Conservation (phyloP, 1,140 invertebrate species). For the Drosophila sp. region DNA sequence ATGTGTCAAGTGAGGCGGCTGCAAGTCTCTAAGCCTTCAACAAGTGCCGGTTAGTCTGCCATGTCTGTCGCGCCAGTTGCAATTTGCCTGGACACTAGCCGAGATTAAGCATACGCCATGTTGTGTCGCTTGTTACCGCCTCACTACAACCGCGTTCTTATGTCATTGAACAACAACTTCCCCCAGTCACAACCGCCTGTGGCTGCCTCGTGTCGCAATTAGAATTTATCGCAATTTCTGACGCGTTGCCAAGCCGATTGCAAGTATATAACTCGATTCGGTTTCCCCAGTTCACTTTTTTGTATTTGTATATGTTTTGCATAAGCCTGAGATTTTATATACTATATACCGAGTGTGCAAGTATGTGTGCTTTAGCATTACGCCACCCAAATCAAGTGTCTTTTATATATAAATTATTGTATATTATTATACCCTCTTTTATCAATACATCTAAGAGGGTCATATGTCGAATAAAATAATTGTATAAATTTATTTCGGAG, state of each 20-base stretch:
- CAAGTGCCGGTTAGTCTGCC: conserved; percentile 51
- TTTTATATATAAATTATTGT: conserved; percentile 8
- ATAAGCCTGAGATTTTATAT: conserved; percentile 30
- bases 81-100: conserved; percentile 51
- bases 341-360: not conserved
- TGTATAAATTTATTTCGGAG: no score
- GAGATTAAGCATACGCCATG: conserved; percentile 64
- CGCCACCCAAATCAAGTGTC: conserved; percentile 7
- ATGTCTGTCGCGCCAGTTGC: conserved; percentile 7
- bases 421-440: not conserved
- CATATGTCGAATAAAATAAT: not conserved
- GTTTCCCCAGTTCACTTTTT: conserved; percentile 9
- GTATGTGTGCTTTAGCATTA: conserved; percentile 14
- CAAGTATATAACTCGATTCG: conserved; percentile 17
- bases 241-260: conserved; percentile 52
- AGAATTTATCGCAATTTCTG: conserved; percentile 71
- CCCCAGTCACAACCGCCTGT: conserved; percentile 20
- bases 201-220: conserved; percentile 66
- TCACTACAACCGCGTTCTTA: conserved; percentile 8
- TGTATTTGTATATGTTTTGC: conserved; percentile 17
- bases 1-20: conserved; percentile 61
- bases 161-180: conserved; percentile 29
- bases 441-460: not conserved
- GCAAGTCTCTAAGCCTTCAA: conserved; percentile 33
- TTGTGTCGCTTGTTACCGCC: conserved; percentile 29